phyloP scores from a whole-genome alignment of 2,888 invertebrate species.

The Sesia bembeciformis region DNA sequence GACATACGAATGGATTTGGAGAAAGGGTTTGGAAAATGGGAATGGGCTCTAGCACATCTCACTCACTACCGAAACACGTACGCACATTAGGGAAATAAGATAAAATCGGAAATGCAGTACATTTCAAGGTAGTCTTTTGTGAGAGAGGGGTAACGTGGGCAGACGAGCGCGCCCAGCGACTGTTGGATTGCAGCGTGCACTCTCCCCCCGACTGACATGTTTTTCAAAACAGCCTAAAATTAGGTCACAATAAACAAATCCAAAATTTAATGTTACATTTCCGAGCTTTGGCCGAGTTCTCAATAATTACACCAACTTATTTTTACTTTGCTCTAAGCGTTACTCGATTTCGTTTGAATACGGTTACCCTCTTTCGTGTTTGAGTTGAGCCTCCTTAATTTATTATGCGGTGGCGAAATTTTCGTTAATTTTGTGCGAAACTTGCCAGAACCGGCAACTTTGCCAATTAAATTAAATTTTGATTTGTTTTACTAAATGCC shows the following conservation, averaged over 20 bases:
- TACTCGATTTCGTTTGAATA: slow-evolving; percentile 14
- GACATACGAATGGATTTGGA: too few species aligned
- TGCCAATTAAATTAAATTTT: slow-evolving; percentile 50
- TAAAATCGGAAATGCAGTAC: too few species aligned
- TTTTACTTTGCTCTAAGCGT: slow-evolving; percentile 6
- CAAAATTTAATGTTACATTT: neutral
- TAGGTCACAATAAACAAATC: neutral
- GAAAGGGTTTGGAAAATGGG: too few species aligned
- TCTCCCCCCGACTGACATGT: neutral
- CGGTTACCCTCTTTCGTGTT: slow-evolving; percentile 20
- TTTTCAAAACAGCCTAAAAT: neutral
- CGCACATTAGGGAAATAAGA: too few species aligned
- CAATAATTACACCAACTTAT: neutral
- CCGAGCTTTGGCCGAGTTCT: neutral
- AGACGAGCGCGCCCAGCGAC: too few species aligned
- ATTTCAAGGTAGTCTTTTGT: too few species aligned
- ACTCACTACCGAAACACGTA: too few species aligned
- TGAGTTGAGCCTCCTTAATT: slow-evolving; percentile 30
- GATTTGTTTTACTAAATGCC: slow-evolving; percentile 43
- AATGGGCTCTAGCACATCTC: too few species aligned
- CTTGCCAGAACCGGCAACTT: slow-evolving; percentile 38
- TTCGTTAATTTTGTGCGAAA: slow-evolving; percentile 37
- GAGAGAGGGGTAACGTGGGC: too few species aligned
- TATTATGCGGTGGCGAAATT: slow-evolving; percentile 35
- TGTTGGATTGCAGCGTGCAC: too few species aligned